These are phyloP conservation scores for Oscheius sp. DNA, from an alignment of 2,888 invertebrate species.

Conservation along the genomic window DNA sequence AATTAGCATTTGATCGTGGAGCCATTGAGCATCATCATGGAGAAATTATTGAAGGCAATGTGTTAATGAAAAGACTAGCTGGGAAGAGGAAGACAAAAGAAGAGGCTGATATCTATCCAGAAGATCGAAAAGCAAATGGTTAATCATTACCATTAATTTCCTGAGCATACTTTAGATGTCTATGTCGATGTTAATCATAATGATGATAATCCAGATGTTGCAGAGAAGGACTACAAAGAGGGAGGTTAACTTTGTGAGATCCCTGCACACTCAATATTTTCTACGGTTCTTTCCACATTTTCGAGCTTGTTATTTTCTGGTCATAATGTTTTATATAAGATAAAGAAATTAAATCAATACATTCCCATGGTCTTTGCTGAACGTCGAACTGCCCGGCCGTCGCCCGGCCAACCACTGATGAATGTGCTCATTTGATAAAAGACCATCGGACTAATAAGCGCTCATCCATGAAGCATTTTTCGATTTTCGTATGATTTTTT, in stretches of 20 bases:
- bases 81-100: constrained; percentile 6
- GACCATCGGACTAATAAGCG: too few relatives aligned
- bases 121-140: constrained; percentile 26
- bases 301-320: neutral
- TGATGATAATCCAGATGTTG: constrained; percentile 49
- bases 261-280: neutral
- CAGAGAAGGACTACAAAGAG: constrained; percentile 65
- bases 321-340: neutral
- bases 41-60: constrained; percentile 14
- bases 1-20: constrained; percentile 45
- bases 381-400: too few relatives aligned
- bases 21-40: constrained; percentile 21
- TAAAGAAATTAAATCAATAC: neutral
- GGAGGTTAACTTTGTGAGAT: too few relatives aligned
- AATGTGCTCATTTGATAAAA: too few relatives aligned
- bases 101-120: constrained; percentile 27
- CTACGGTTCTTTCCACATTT: neutral
- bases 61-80: constrained; percentile 6
- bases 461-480: too few relatives aligned
- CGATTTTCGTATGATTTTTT: too few relatives aligned
- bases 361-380: neutral
- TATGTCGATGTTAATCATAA: neutral
- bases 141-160: neutral
- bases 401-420: too few relatives aligned
- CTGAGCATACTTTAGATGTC: neutral